Evolutionary conservation across 2,888 invertebrate genomes (phyloP), one percentile per base, ranked within the genome.

Genomic region (Brassicogethes aeneus): DNA sequence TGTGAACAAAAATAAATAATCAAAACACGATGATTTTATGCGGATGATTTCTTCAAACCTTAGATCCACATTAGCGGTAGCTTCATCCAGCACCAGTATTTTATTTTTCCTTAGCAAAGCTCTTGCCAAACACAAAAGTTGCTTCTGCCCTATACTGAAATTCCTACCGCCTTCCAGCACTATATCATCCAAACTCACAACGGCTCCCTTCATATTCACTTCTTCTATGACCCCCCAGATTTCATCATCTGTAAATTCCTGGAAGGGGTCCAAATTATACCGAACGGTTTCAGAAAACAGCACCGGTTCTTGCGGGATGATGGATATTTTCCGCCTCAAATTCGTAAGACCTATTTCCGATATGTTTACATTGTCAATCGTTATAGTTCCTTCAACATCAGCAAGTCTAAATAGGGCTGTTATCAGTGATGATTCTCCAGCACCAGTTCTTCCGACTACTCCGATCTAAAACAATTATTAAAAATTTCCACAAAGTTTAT

Each of bases 51-150:
- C 12, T 16, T 17, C 70, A 76, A 73, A 56, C 81, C 75, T 84
- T 83, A 23, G 86, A 68, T 93, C 91, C 5, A 92, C 89, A 61
- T 91, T 92, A 1, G 92, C 91, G 0, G 92, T 92, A n/a, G 92
- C 92, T 66, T 93, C 93, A 32, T 32, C 32, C 32, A 32, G 5
- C 5, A 32, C 32, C 8, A 32, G 14, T 32, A 32, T 32, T 8
- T 78, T 80, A 65, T 89, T 90, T 48, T 83, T 82, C 14, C 85
- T 75, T 15, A 93, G 70, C 54, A 93, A 83, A 23, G 92, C 91
- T 36, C 93, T 74, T 1, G 91, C 92, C 44, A 93, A 71, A 61
- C 92, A 93, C 31, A 93, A 80, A 37, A 93, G 69, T 62, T 93
- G 93, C 7, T 90, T 72, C 64, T 94, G 92, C 0, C 93, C 93